phyloP scores from a whole-genome alignment of 2,797 vertebrate genomes.

The Hylomyscus alleni region DNA sequence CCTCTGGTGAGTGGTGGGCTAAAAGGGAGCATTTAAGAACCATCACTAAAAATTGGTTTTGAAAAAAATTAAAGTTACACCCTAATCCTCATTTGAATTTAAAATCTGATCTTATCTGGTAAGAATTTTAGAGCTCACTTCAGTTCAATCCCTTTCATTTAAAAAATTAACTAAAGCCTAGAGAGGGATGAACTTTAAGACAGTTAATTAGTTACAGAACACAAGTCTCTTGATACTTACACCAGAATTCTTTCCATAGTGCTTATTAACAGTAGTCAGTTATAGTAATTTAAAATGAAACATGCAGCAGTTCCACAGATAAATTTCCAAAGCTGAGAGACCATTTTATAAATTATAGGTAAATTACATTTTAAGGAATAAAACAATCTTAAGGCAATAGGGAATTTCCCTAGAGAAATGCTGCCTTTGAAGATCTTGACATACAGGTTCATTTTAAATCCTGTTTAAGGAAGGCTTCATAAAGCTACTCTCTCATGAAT shows the following conservation, averaged over 20 bases:
- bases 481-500: conserved; percentile 46
- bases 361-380: conserved; percentile 36
- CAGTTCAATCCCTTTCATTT: conserved; percentile 63
- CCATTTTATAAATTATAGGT: conserved; percentile 49
- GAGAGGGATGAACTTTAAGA: conserved; percentile 65
- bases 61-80: neutral
- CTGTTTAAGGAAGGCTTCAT: conserved; percentile 29
- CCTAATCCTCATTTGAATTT: conserved; percentile 46
- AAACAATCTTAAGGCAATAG: conserved; percentile 56
- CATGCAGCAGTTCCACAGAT: conserved; percentile 16
- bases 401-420: conserved; percentile 51
- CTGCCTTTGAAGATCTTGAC: conserved; percentile 21
- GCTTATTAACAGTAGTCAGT: conserved; percentile 69
- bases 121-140: conserved; percentile 56
- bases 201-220: conserved; percentile 75
- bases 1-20: neutral
- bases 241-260: conserved; percentile 74
- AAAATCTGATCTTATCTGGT: conserved; percentile 55
- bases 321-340: conserved; percentile 9
- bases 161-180: conserved; percentile 63
- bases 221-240: conserved; percentile 60
- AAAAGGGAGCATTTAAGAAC: neutral
- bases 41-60: neutral
- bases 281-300: conserved; percentile 60
- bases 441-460: neutral